phyloP scores from a whole-genome alignment of 2,888 invertebrate genomes.

The Unio pictorum region DNA sequence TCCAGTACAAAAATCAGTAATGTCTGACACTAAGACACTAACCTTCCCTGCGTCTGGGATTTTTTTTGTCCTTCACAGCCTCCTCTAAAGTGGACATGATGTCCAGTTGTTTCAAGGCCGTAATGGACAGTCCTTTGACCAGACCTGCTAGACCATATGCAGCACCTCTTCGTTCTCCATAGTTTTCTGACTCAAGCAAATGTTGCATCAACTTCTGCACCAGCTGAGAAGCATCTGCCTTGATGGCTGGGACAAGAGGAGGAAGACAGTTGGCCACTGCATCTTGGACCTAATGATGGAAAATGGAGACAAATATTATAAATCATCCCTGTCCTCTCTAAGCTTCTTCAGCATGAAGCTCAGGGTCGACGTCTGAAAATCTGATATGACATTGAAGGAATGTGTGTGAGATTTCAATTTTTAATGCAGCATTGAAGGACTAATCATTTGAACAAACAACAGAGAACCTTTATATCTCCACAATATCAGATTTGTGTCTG shows the following conservation, averaged over 20 bases:
- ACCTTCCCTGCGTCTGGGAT: conserved; percentile 93
- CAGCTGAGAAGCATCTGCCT: conserved; percentile 89
- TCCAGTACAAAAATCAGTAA: too few relatives aligned
- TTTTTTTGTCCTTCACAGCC: conserved; percentile 97
- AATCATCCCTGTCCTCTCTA: not conserved
- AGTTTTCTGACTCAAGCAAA: conserved; percentile 68
- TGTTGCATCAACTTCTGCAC: conserved; percentile 82
- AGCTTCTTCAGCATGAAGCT: not conserved
- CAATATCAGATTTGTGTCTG: too few relatives aligned
- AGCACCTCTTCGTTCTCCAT: conserved; percentile 80
- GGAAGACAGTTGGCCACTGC: conserved; percentile 97
- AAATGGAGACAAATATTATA: not conserved
- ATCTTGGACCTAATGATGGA: conserved; percentile 85
- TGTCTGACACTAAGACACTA: conserved; percentile 41
- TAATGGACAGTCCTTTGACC: conserved; percentile 96
- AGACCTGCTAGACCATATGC: conserved; percentile 96
- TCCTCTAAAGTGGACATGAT: conserved; percentile 94
- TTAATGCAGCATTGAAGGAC: too few relatives aligned
- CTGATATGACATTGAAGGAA: too few relatives aligned
- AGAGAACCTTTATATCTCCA: too few relatives aligned
- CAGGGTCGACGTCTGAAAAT: too few relatives aligned
- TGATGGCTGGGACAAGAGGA: conserved; percentile 91
- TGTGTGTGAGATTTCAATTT: too few relatives aligned
- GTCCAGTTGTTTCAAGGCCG: conserved; percentile 93
- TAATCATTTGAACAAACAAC: too few relatives aligned